These are phyloP conservation scores for Lysandra coridon DNA, from an alignment of 2,888 invertebrate genomes.

Conservation along the genomic window DNA sequence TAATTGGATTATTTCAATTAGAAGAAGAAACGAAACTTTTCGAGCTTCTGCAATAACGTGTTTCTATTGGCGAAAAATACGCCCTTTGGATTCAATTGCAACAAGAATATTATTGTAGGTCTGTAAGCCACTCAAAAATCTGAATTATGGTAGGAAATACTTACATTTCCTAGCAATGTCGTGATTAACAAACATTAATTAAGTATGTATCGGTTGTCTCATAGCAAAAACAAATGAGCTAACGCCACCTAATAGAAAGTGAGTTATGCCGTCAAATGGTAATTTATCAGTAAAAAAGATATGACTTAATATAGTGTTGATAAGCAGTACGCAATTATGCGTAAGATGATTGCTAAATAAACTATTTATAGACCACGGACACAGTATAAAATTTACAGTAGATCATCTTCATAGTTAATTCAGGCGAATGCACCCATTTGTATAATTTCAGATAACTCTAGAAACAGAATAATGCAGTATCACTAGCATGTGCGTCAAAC, in stretches of 20 bases:
- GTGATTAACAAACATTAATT: slow-evolving; percentile 7
- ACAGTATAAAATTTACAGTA: not conserved
- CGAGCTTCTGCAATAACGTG: too few relatives aligned
- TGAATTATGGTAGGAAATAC: not conserved
- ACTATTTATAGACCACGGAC: not conserved
- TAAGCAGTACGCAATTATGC: not conserved
- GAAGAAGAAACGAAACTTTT: too few relatives aligned
- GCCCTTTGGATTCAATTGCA: too few relatives aligned
- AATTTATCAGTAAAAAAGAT: not conserved
- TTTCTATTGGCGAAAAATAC: too few relatives aligned
- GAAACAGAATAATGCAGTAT: too few relatives aligned
- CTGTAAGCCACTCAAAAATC: not conserved
- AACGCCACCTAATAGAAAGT: not conserved
- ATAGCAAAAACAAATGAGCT: slow-evolving; percentile 2
- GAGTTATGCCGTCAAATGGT: not conserved
- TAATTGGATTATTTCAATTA: too few relatives aligned
- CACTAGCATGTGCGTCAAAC: too few relatives aligned
- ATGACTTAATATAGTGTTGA: not conserved
- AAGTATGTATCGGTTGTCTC: not conserved
- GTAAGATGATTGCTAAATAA: not conserved
- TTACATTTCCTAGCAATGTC: not conserved
- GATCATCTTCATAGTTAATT: not conserved
- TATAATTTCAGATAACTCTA: not conserved
- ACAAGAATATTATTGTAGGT: too few relatives aligned
- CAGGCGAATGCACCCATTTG: not conserved